Evolutionary conservation across 2,888 invertebrate species (phyloP), one percentile per base, ranked within the genome.

Genomic region (Hipparchia sbordonii): DNA sequence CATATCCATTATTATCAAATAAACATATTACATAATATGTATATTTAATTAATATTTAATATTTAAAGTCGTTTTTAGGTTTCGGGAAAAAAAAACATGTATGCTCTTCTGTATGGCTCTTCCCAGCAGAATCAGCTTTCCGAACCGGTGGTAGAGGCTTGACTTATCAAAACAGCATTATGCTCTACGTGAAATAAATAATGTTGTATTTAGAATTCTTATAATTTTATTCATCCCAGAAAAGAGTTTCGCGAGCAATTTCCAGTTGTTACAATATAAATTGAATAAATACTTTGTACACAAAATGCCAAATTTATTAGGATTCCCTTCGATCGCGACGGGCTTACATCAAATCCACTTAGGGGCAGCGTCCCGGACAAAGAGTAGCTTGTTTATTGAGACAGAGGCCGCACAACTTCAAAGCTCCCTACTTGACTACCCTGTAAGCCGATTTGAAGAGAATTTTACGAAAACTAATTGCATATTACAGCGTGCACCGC

Each of bases 301-400:
- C 54, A 54, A 57, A 57, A 57, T 8, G 57, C 23, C 7, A 8
- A 57, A 57, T 57, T 23, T 54, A 57, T 13, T 57, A 57, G 57
- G 57, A 57, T 54, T 54, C 72, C 74, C 70, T 67, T 56, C 73
- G 67, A 63, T 61, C 67, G 69, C 56, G 60, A 62, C 46, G 70
- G 76, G 13, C 72, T 76, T 76, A 73, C 68, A 46, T 66, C 69
- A 72, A 77, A 77, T 77, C 77, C 76, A 76, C 72, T 75, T 52
- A 66, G 56, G n/a, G 10, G 10, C 33, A n/a, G 59, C 10, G 12
- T 10, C 12, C 13, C 39, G 12, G 54, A 74, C 74, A 76, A 71
- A 73, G 76, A 72, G 66, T 74, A 54, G 70, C 68, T 74, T 76
- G 71, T 76, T 76, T 76, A 76, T 74, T 65, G 70, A 76, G 60